phyloP scores from a whole-genome alignment of 1,140 invertebrate genomes.

The Diachasmimorpha longicaudata region DNA sequence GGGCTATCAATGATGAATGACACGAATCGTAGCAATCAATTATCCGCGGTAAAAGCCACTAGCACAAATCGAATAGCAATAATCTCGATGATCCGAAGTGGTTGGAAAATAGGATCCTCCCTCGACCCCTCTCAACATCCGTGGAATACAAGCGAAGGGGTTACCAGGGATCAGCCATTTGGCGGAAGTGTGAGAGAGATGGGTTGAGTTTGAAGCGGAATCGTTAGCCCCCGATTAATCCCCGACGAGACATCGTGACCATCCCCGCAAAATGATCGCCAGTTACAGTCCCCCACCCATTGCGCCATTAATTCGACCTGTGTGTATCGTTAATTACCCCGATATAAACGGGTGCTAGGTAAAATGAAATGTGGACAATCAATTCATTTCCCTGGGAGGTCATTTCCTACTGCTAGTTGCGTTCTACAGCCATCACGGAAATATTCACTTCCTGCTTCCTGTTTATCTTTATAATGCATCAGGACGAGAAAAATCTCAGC shows the following conservation, averaged over 20 bases:
- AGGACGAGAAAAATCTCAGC: no score
- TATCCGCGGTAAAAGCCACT: slow-evolving; percentile 1
- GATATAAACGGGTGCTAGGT: slow-evolving; percentile 23
- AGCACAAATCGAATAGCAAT: background rate
- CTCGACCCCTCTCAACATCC: background rate
- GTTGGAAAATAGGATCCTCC: background rate
- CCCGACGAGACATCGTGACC: slow-evolving; percentile 19
- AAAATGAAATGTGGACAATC: slow-evolving; percentile 25
- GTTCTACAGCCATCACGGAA: background rate
- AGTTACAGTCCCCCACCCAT: slow-evolving; percentile 26
- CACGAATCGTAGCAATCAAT: slow-evolving; percentile 3
- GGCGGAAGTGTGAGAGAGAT: background rate
- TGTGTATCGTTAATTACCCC: slow-evolving; percentile 31
- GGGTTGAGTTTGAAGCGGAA: background rate
- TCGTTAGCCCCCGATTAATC: slow-evolving; percentile 21
- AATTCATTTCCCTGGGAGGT: slow-evolving; percentile 12
- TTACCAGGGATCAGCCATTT: background rate
- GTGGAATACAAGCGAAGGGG: background rate
- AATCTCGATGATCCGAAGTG: slow-evolving; percentile 1
- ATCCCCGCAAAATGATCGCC: slow-evolving; percentile 22
- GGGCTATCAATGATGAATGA: background rate
- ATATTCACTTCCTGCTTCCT: background rate
- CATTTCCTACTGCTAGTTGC: background rate
- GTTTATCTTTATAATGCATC: background rate
- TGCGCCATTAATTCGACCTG: slow-evolving; percentile 32